Base-by-base conservation (phyloP, 2,113 vertebrate species). In the Gymnarchus niloticus region DNA sequence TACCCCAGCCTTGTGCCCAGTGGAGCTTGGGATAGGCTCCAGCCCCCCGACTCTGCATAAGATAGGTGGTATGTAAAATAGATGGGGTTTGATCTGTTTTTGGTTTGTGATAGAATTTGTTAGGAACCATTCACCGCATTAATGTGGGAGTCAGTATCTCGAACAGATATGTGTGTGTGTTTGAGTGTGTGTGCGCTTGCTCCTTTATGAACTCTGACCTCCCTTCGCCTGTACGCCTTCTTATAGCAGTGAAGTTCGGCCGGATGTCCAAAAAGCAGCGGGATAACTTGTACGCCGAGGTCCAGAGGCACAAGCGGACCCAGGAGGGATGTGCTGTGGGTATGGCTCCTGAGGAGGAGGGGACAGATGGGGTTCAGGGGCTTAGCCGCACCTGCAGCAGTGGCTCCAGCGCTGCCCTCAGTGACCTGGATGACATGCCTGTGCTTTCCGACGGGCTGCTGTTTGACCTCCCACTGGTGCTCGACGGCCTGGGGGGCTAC, bases 241-340 rank as follows among this genome's bases (percentile, higher is more conserved):
- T 33, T 86, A 12, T 91, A 98, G 97, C 97, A 1, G 97, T 98
- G 89, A 98, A 98, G 90, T 98, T 98, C 0, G 97, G 97, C 33
- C 95, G 97, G 84, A 98, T 98, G 97, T 97, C 97, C 0, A 97
- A 98, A 91, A 98, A 97, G 91, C 97, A 97, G 91, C 93, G 97
- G 2, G 97, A 97, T 93, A 97, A 95, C 89, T 94, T 98, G 25
- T 97, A 97, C 0, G 97, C 96, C 0, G 97, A 98, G 92, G 97
- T 98, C 61, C 96, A 98, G 94, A 97, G 96, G 85, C 97, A 97
- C 90, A 96, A 97, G 87, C 90, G 94, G 88, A 93, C 90, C 91
- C 94, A 95, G 87, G 95, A 96, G 83, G 94, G 94, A 0, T 78
- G 92, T 0, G 86, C 87, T 14, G 0, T 89, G 88, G 89, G 80